These are phyloP conservation scores for Caenorhabditis inopinata DNA, from an alignment of 1,140 invertebrate genomes.

Conservation along the genomic window DNA sequence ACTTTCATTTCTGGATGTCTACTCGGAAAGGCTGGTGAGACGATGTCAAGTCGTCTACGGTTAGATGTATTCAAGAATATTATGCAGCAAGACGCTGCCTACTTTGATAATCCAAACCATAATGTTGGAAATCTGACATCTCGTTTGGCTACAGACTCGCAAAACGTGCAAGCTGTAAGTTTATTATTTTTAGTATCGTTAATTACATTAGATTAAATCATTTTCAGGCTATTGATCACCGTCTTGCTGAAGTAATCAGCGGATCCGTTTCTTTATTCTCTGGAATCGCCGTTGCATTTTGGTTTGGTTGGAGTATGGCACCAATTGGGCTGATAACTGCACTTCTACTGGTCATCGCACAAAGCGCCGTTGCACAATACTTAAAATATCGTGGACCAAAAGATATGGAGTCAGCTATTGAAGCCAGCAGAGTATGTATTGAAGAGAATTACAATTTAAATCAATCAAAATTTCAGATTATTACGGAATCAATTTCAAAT, in stretches of 20 bases:
- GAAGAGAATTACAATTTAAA: not conserved
- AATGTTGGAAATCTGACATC: constrained; percentile 68
- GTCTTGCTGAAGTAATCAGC: constrained; percentile 68
- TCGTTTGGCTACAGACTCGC: constrained; percentile 69
- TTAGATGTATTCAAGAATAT: constrained; percentile 63
- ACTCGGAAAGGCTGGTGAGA: constrained; percentile 57
- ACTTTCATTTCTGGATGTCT: constrained; percentile 58
- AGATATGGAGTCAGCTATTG: constrained; percentile 51
- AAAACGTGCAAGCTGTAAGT: constrained; percentile 68
- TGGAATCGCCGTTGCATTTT: constrained; percentile 67
- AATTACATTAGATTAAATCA: no score
- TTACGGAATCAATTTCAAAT: constrained; percentile 59
- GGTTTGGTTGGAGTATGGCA: constrained; percentile 68
- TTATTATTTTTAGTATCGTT: not conserved
- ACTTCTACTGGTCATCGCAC: constrained; percentile 42
- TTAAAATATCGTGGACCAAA: constrained; percentile 56
- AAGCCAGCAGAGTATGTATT: constrained; percentile 51
- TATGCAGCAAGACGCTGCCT: constrained; percentile 69
- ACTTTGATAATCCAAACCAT: constrained; percentile 69
- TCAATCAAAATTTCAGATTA: constrained; percentile 39
- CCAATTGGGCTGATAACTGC: constrained; percentile 58
- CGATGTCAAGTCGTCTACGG: constrained; percentile 47
- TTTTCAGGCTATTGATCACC: constrained; percentile 67
- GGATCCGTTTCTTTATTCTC: constrained; percentile 67
- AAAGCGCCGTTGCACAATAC: constrained; percentile 53